Evolutionary conservation across 2,113 vertebrate species (phyloP).

Genomic region (Rhinolophus sinicus): DNA sequence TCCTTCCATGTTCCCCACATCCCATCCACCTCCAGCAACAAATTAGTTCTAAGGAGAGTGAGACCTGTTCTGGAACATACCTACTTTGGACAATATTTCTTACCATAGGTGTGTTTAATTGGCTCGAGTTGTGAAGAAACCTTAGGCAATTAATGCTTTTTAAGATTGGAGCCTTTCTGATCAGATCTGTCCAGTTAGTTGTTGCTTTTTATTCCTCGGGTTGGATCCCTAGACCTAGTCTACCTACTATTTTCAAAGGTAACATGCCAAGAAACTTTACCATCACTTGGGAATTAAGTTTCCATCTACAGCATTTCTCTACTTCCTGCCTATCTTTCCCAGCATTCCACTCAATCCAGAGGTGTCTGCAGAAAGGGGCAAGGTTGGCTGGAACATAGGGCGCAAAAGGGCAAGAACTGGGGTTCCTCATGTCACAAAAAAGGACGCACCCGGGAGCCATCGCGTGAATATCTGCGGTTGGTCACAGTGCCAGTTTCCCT

Average conservation of each 20-base stretch:
- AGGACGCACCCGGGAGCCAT: background rate
- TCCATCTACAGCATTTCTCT: background rate
- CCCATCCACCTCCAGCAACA: background rate
- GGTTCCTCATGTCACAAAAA: background rate
- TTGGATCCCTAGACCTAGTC: background rate
- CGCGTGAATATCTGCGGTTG: background rate
- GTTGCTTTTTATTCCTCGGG: background rate
- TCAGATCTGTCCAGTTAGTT: background rate
- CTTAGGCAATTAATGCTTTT: background rate
- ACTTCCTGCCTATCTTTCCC: background rate
- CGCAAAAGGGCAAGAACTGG: background rate
- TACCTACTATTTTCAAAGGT: background rate
- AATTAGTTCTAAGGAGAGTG: background rate
- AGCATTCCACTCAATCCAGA: background rate
- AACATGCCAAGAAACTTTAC: conserved; percentile 1
- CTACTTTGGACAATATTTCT: background rate
- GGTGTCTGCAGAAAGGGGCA: background rate
- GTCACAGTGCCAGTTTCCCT: background rate
- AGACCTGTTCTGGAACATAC: background rate
- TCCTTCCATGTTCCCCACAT: background rate
- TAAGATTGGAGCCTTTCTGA: background rate
- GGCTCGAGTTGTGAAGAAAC: background rate
- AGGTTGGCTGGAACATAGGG: background rate
- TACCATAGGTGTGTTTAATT: background rate
- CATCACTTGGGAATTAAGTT: background rate